phyloP scores from a whole-genome alignment of 2,888 invertebrate genomes.

The Pomacea canaliculata region DNA sequence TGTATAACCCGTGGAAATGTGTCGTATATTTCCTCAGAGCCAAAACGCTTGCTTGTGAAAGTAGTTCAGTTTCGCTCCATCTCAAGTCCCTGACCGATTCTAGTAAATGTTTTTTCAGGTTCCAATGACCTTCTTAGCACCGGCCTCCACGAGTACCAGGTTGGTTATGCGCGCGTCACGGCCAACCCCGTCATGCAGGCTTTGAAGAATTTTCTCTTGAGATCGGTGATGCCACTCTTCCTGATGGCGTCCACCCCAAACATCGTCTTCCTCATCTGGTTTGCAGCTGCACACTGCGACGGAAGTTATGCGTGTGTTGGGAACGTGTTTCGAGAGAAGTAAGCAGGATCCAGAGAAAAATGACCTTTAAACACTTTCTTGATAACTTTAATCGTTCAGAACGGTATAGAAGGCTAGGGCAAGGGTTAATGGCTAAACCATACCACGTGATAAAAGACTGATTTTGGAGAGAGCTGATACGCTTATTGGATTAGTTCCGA shows the following conservation, averaged over 20 bases:
- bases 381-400: too few species aligned
- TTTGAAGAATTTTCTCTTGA: slow-evolving; percentile 41
- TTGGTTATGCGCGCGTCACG: slow-evolving; percentile 41
- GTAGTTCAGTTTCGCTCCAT: too few species aligned
- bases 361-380: too few species aligned
- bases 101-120: neutral
- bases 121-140: slow-evolving; percentile 41
- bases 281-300: slow-evolving; percentile 51
- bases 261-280: slow-evolving; percentile 58
- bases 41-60: too few species aligned
- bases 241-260: slow-evolving; percentile 58
- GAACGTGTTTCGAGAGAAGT: slow-evolving; percentile 27
- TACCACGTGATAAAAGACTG: too few species aligned
- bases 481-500: too few species aligned
- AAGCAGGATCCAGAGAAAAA: neutral
- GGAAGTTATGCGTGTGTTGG: slow-evolving; percentile 53
- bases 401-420: too few species aligned
- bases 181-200: slow-evolving; percentile 38
- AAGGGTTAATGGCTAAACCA: too few species aligned
- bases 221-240: slow-evolving; percentile 53
- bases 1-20: too few species aligned
- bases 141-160: slow-evolving; percentile 46
- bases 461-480: too few species aligned
- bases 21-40: too few species aligned
- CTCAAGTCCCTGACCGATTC: too few species aligned